Evolutionary conservation across 2,113 vertebrate genomes (phyloP), one percentile per base, ranked within the genome.

Genomic region (Mastomys natalensis): DNA sequence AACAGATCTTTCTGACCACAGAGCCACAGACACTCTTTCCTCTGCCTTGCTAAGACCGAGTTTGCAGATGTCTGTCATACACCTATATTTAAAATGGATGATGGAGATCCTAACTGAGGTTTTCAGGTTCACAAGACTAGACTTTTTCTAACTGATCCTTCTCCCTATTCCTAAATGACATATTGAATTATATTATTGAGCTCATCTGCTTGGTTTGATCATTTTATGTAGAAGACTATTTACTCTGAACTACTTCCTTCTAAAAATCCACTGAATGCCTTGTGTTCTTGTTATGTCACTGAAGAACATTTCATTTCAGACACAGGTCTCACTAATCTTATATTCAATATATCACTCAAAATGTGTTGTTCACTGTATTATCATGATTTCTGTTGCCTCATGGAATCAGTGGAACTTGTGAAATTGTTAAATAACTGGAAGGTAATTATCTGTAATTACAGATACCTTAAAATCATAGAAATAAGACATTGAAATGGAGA

Each of bases 361-460:
- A 48, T 31, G 7, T 86, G 4, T 29, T 68, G 2, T 5, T 1
- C 21, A 29, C 22, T 0, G 1, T 15, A 9, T 1, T n/a, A 12
- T 55, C 19, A 4, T 40, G 21, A 31, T 64, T 45, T n/a, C 40
- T 45, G 1, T 29, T 70, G 12, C 8, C 53, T 82, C 21, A 64
- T 66, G 8, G 78, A 19, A 48, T 1, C 31, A n/a, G 11, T 62
- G 12, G 26, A 64, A 53, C 2, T 17, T 5, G 5, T 87, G 5
- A 4, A 12, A n/a, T 70, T 62, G 29, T 12, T 19, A 72, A 0
- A 62, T 6, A 24, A 31, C 12, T 40, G 45, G n/a, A 76, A 84
- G 62, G 0, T 9, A 60, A 34, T 26, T 22, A 70, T 29, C 1
- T 45, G 4, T 48, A 74, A 31, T 76, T 53, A 13, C 1, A 1